These are phyloP conservation scores for Drepana falcataria DNA, from an alignment of 2,888 invertebrate genomes.

Conservation along the genomic window DNA sequence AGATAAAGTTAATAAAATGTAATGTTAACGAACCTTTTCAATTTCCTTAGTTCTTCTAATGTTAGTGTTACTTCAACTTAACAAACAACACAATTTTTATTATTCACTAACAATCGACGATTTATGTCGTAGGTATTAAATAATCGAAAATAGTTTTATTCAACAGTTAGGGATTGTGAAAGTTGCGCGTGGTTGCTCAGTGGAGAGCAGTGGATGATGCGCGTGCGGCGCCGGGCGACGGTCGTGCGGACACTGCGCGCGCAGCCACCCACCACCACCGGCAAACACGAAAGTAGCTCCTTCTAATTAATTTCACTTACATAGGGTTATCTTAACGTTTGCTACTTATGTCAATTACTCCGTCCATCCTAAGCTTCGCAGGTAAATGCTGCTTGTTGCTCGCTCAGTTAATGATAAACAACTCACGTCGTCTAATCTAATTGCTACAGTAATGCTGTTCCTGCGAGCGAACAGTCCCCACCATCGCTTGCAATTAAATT, in stretches of 20 bases:
- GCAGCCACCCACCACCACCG: constrained; percentile 23
- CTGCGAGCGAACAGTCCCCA: constrained; percentile 8
- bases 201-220: constrained; percentile 25
- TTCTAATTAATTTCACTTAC: constrained; percentile 68
- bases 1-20: background rate
- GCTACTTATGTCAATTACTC: constrained; percentile 44
- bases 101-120: background rate
- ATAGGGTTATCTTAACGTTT: constrained; percentile 54
- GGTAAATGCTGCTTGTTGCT: background rate
- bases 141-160: background rate
- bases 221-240: constrained; percentile 54
- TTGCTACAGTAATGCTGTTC: constrained; percentile 16
- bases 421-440: constrained; percentile 18
- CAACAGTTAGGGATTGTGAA: constrained; percentile 5
- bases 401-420: constrained; percentile 6
- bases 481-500: constrained; percentile 39
- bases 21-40: background rate
- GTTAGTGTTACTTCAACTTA: background rate
- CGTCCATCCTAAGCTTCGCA: constrained; percentile 6
- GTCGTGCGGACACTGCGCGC: constrained; percentile 51
- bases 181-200: constrained; percentile 27
- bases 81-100: background rate
- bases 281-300: constrained; percentile 65
- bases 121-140: background rate
- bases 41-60: background rate